Base-by-base conservation (phyloP, 2,888 invertebrate species). In the Erebia epiphron region DNA sequence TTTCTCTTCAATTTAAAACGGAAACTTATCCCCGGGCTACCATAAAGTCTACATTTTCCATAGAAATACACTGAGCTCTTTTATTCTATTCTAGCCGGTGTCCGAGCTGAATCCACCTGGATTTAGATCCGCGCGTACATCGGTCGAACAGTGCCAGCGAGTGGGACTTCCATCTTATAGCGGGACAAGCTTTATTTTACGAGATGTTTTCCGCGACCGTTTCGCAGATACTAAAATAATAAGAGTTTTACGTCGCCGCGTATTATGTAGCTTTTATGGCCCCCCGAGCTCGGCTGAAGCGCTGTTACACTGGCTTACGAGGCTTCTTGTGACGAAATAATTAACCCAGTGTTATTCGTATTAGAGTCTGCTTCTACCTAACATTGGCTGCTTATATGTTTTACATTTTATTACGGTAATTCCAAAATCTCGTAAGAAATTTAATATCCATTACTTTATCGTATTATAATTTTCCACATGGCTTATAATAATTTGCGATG, bases 151-250 rank as follows among this genome's bases (percentile, higher is more conserved):
- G 79, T 73, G 80, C 80, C 83, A 83, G 80, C 76, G 83, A 83
- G 80, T 82, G 79, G 80, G 80, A 78, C 85, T 86, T 86, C 88
- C 88, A 85, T 87, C 86, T 84, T 83, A 82, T 83, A 79, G 78
- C 79, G 84, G 82, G 86, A 87, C 87, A 87, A 86, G 86, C 90
- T 90, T 88, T 89, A 88, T 91, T 92, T 92, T 90, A 91, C 87
- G 91, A 90, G 85, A 89, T 91, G 91, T 91, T 90, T 90, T 87
- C 87, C 84, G 84, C 87, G 86, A 87, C 89, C 86, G 87, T 90
- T 91, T 91, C 88, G 85, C 91, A 91, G 91, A 92, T 91, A 92
- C 91, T 92, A 91, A 92, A 92, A 92, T 92, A 92, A 92, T 92
- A 92, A 91, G 90, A 91, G 86, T 91, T 91, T 91, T 90, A 91